Evolutionary conservation across 2,797 vertebrate species (phyloP).

Genomic region (Sardinella longiceps): DNA sequence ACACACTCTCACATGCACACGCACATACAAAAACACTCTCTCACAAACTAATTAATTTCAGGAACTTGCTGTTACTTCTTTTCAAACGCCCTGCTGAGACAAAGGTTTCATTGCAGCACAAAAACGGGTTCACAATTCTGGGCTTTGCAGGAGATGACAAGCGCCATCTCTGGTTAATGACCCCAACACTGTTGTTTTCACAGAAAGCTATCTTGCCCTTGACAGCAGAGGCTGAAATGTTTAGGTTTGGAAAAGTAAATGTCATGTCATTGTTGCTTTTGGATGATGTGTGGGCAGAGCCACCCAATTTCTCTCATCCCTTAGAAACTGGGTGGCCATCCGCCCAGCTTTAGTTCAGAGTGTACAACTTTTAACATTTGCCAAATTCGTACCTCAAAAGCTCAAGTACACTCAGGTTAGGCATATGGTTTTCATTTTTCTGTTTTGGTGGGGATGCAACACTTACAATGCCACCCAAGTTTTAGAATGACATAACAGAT

Average conservation of each 20-base stretch:
- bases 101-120: background rate
- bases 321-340: no score
- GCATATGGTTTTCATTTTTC: no score
- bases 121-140: background rate
- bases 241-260: background rate
- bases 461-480: no score
- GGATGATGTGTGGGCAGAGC: no score
- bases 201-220: background rate
- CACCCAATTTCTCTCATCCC: no score
- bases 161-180: background rate
- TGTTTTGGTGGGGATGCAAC: no score
- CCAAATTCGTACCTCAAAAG: no score
- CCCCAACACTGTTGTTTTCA: background rate
- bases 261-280: background rate
- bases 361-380: no score
- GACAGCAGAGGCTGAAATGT: background rate
- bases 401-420: background rate
- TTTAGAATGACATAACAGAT: no score
- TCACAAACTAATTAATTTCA: conserved; percentile 5
- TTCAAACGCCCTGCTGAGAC: background rate
- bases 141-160: no score
- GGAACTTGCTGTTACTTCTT: background rate
- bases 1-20: conserved; percentile 12
- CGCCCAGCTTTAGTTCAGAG: no score
- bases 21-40: conserved; percentile 16